Percentiles rank a stretch among this genome's conserved stretches.
These are phyloP conservation scores for Embiotoca jacksoni DNA, from an alignment of 2,113 vertebrate species.

Conservation along the genomic window DNA sequence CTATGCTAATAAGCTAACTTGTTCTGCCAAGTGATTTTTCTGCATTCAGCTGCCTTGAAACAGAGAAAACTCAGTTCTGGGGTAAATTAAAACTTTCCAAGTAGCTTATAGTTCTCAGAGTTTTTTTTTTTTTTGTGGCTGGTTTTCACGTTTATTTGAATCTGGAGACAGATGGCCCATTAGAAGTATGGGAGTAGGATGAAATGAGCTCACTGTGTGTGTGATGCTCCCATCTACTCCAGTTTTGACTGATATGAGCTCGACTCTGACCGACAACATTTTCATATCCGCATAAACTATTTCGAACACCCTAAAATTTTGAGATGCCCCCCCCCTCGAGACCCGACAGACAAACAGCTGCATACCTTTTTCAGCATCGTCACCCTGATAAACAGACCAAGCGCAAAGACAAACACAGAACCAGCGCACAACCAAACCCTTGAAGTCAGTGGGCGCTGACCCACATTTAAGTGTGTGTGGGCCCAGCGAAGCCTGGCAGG, in stretches of 20 bases:
- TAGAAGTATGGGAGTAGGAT: constrained; percentile 43
- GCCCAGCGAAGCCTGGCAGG: constrained; percentile 6
- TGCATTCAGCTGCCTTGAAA: constrained; percentile 8
- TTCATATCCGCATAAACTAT: neutral
- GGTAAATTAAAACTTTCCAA: constrained; percentile 27
- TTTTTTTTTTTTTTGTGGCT: constrained; percentile 18
- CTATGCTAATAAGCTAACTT: constrained; percentile 4
- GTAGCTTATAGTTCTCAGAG: neutral
- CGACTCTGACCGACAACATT: constrained; percentile 27
- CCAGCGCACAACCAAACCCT: constrained; percentile 24
- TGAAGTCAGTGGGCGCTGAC: constrained; percentile 56
- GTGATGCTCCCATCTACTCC: constrained; percentile 24
- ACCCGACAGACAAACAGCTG: neutral
- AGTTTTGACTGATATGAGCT: constrained; percentile 28
- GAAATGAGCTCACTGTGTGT: constrained; percentile 35
- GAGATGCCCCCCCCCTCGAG: constrained; percentile 10
- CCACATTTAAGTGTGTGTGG: constrained; percentile 53
- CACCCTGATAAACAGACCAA: constrained; percentile 8
- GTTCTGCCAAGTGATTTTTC: neutral
- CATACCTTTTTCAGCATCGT: neutral
- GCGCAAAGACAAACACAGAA: constrained; percentile 19
- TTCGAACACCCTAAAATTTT: constrained; percentile 6
- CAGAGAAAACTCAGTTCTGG: constrained; percentile 20
- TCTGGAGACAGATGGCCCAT: constrained; percentile 47
- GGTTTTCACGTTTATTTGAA: constrained; percentile 27